Conservation (phyloP, 2,113 vertebrate genomes). For the Platanista minor region DNA sequence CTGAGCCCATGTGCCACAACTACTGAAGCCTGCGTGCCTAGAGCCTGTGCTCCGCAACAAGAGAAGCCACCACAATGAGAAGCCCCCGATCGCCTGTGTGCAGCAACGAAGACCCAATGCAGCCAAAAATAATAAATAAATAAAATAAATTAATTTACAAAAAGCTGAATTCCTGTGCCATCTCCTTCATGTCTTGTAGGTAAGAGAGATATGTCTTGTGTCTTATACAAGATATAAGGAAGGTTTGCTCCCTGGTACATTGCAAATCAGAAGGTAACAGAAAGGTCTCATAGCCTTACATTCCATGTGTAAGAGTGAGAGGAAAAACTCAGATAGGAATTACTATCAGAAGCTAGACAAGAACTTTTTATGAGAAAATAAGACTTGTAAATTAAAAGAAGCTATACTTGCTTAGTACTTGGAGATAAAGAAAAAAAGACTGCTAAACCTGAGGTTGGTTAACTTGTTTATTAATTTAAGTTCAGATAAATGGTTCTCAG, state of each 20-base stretch:
- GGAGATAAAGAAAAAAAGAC: neutral
- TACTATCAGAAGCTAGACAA: neutral
- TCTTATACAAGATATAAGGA: neutral
- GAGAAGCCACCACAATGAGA: no score
- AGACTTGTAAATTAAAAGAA: neutral
- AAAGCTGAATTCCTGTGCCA: neutral
- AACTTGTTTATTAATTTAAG: neutral
- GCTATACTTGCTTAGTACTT: neutral
- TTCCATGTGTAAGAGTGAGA: neutral
- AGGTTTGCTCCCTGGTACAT: neutral
- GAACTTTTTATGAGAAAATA: neutral
- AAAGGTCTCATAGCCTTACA: neutral
- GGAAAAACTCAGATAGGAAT: neutral
- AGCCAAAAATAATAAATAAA: no score
- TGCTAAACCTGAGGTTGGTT: neutral
- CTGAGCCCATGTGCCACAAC: no score
- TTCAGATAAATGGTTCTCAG: neutral
- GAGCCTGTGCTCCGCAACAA: no score
- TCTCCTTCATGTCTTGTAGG: neutral
- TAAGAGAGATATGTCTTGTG: neutral
- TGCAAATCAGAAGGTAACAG: neutral
- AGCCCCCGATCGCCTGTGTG: no score
- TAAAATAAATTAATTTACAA: rapidly evolving
- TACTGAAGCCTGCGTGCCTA: no score
- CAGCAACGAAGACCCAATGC: no score